Percentiles rank a stretch among this genome's conserved stretches.
These are phyloP conservation scores for Eunapius fragilis DNA, from an alignment of 37 sponge, comb jelly and placozoan genomes.

Conservation along the genomic window DNA sequence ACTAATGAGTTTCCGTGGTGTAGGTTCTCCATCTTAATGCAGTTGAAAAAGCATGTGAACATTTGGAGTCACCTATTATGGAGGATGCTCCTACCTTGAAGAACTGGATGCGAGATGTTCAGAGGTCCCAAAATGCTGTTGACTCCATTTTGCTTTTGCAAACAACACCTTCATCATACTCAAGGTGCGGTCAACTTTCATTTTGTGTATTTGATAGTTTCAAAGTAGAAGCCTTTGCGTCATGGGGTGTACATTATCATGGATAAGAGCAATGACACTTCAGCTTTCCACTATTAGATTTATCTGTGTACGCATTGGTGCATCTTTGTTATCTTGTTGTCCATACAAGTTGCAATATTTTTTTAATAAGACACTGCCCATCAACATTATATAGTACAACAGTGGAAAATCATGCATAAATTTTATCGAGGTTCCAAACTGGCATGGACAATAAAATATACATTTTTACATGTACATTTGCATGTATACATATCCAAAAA, in stretches of 20 bases:
- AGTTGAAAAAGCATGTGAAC: conserved; percentile 15
- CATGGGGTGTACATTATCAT: neutral
- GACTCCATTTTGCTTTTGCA: conserved; percentile 29
- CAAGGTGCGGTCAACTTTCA: neutral
- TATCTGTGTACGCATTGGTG: no score
- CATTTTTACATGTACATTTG: no score
- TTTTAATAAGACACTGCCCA: no score
- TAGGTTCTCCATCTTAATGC: conserved; percentile 51
- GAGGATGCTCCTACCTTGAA: neutral
- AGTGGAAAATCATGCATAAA: no score
- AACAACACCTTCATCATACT: neutral
- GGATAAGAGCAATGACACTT: neutral
- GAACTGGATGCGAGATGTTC: conserved; percentile 31
- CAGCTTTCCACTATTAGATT: no score
- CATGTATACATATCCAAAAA: no score
- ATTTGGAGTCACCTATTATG: conserved; percentile 9
- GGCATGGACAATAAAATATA: no score
- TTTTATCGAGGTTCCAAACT: no score
- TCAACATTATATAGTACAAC: no score
- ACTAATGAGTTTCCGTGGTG: neutral
- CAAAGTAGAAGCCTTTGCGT: neutral
- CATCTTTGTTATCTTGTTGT: no score
- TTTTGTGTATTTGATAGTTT: neutral
- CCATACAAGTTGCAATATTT: no score
- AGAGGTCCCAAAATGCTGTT: conserved; percentile 42